These are phyloP conservation scores for Deilephila porcellus DNA, from an alignment of 2,888 invertebrate species.

Conservation along the genomic window DNA sequence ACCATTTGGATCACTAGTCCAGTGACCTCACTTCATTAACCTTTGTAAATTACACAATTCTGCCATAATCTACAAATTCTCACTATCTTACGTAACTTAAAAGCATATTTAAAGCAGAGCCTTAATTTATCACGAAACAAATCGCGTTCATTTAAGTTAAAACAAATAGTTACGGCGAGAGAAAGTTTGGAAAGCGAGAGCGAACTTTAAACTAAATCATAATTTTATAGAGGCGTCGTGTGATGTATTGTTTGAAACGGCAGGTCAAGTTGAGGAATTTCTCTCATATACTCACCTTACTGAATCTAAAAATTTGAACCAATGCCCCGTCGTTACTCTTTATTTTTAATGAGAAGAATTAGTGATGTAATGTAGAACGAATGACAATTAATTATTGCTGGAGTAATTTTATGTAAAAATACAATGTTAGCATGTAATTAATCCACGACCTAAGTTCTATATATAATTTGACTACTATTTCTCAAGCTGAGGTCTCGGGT, in stretches of 20 bases:
- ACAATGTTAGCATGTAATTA: no score
- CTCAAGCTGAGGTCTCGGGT: no score
- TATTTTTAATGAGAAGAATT: no score
- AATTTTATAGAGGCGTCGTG: conserved; percentile 2
- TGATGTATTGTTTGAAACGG: background rate
- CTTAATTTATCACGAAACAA: conserved; percentile 19
- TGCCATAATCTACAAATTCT: background rate
- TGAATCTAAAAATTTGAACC: background rate
- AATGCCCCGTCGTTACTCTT: no score
- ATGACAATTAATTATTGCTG: no score
- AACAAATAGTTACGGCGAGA: conserved; percentile 29
- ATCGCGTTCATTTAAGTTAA: conserved; percentile 14
- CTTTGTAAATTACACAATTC: background rate
- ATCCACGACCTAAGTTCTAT: no score
- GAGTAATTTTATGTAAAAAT: no score
- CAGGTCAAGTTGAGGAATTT: background rate
- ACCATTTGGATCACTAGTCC: background rate
- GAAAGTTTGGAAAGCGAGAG: conserved; percentile 32
- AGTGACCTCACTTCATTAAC: background rate
- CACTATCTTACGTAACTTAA: conserved; percentile 2
- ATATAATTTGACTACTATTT: no score
- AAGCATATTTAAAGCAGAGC: background rate
- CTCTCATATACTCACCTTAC: background rate
- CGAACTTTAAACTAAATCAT: conserved; percentile 29
- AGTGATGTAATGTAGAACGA: no score